These are phyloP conservation scores for Chinchilla lanigera DNA, from an alignment of 2,113 vertebrate species.

Conservation along the genomic window DNA sequence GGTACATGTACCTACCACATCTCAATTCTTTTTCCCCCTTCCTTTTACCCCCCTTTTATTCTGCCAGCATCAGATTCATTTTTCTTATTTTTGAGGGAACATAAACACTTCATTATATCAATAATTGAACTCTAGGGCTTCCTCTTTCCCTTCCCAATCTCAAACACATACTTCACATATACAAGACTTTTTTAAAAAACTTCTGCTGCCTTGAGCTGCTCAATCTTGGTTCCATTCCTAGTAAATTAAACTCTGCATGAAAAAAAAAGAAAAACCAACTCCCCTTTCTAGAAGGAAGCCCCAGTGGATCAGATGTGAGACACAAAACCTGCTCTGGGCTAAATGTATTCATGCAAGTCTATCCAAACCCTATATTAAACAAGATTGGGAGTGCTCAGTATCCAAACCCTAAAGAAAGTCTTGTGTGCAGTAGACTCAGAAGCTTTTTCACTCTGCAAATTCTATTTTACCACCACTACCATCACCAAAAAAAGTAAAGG, in stretches of 20 bases:
- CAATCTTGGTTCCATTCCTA: not conserved
- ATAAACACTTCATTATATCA: not conserved
- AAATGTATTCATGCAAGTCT: not conserved
- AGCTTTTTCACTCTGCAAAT: not conserved
- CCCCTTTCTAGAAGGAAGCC: not conserved
- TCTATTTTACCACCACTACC: not conserved
- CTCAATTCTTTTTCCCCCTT: not conserved
- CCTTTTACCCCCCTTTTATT: not conserved
- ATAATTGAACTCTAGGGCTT: not conserved
- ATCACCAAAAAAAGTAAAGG: not conserved
- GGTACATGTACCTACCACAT: not conserved
- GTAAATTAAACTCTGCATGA: not conserved
- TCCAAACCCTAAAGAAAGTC: rapidly evolving
- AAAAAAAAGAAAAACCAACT: not conserved
- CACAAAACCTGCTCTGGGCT: not conserved
- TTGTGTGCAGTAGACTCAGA: not conserved
- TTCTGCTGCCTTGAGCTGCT: not conserved
- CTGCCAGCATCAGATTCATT: not conserved
- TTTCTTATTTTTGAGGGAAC: not conserved
- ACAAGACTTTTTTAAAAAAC: not conserved
- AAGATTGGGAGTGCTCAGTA: not conserved
- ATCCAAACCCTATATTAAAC: rapidly evolving
- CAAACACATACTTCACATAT: not conserved
- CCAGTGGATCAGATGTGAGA: not conserved
- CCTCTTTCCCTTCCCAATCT: not conserved